A percentile compares a stretch with the other conserved stretches of the same genome.
phyloP scores from a whole-genome alignment of 2,888 invertebrate genomes.

The Panopea generosa region DNA sequence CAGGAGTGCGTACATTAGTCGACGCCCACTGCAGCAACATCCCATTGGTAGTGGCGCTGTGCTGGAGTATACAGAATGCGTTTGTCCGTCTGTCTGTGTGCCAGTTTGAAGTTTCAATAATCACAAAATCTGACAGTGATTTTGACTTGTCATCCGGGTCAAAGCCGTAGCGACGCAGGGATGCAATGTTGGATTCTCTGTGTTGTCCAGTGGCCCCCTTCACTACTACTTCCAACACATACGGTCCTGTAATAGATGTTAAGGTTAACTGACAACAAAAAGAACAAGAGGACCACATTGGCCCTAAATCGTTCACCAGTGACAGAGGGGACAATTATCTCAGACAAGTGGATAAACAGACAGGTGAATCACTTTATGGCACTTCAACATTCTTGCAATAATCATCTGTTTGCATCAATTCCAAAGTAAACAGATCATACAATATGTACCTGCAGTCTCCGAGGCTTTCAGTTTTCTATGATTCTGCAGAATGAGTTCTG shows the following conservation, averaged over 20 bases:
- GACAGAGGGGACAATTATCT: too few relatives aligned
- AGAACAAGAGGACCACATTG: too few relatives aligned
- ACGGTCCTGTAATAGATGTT: neutral
- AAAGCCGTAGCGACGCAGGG: conserved; percentile 59
- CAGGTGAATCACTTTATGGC: too few relatives aligned
- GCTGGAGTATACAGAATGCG: conserved; percentile 77
- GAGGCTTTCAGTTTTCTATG: conserved; percentile 34
- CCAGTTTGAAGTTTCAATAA: conserved; percentile 76
- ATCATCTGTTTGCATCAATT: too few relatives aligned
- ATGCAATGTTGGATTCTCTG: conserved; percentile 72
- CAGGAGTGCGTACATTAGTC: conserved; percentile 26
- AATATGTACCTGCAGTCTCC: too few relatives aligned
- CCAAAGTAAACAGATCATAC: too few relatives aligned
- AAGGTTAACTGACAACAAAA: too few relatives aligned
- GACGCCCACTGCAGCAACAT: conserved; percentile 76
- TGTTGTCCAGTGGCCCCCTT: conserved; percentile 64
- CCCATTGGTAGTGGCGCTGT: conserved; percentile 72
- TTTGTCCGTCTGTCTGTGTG: conserved; percentile 68
- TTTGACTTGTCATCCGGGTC: conserved; percentile 35
- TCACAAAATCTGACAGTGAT: conserved; percentile 55
- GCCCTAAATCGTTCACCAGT: too few relatives aligned
- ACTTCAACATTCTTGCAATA: too few relatives aligned
- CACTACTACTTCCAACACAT: conserved; percentile 11
- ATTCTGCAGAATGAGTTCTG: conserved; percentile 64
- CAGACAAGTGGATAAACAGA: too few relatives aligned